Percentiles rank a stretch among this genome's conserved stretches.
phyloP scores from a whole-genome alignment of 2,888 invertebrate genomes.

The Clanis bilineata region DNA sequence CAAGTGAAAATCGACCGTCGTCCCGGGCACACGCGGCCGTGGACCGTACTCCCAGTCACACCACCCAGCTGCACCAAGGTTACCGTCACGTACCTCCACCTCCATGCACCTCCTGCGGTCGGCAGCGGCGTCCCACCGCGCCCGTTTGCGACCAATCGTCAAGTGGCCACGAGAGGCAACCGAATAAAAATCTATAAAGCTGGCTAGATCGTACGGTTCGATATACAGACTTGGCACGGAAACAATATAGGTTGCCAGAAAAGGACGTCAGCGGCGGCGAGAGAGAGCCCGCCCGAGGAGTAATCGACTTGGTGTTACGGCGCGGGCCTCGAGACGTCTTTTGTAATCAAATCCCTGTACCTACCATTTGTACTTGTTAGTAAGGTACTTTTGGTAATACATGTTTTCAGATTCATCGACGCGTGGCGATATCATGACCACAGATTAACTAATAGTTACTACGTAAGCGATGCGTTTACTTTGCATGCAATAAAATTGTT shows the following conservation, averaged over 20 bases:
- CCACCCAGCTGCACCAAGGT: conserved; percentile 17
- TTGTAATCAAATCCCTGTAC: conserved; percentile 7
- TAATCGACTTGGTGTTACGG: conserved; percentile 47
- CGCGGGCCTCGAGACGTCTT: neutral
- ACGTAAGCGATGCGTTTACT: too few species aligned
- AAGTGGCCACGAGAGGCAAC: conserved; percentile 13
- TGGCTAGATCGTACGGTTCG: conserved; percentile 62
- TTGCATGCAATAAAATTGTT: too few species aligned
- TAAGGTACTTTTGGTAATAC: neutral
- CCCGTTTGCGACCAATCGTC: conserved; percentile 16
- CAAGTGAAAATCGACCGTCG: conserved; percentile 81
- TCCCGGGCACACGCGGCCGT: conserved; percentile 77
- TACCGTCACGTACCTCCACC: conserved; percentile 16
- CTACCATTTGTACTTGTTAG: neutral
- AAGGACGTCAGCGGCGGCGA: conserved; percentile 61
- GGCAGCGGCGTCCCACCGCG: conserved; percentile 3
- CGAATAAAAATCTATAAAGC: conserved; percentile 55
- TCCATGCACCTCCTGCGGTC: conserved; percentile 15
- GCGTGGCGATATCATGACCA: too few species aligned
- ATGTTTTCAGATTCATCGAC: too few species aligned
- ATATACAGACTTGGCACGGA: conserved; percentile 70
- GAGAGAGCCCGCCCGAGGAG: conserved; percentile 57
- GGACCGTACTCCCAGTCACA: neutral
- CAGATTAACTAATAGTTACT: too few species aligned
- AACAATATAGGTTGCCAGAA: conserved; percentile 71